phyloP scores from a whole-genome alignment of 2,113 vertebrate genomes.

The Tinamus guttatus region DNA sequence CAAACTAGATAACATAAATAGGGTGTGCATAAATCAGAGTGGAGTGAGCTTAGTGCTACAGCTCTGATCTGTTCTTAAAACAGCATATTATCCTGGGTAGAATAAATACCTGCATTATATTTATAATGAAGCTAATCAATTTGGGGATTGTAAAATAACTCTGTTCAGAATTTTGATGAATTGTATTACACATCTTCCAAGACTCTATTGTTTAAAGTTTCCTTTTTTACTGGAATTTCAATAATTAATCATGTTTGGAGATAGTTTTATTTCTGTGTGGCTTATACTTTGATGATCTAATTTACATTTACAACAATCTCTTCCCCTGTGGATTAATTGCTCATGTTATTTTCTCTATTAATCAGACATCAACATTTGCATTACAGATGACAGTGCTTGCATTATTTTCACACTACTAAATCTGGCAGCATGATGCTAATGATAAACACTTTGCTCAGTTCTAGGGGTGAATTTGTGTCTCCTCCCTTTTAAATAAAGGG shows the following conservation, averaged over 20 bases:
- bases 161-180: slow-evolving; percentile 36
- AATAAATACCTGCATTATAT: slow-evolving; percentile 21
- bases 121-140: slow-evolving; percentile 44
- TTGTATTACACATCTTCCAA: background rate
- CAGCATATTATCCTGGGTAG: background rate
- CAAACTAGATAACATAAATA: background rate
- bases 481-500: background rate
- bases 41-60: background rate
- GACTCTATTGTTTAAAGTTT: slow-evolving; percentile 28
- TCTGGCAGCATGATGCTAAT: background rate
- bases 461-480: background rate
- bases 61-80: background rate
- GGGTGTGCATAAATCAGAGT: background rate
- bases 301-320: slow-evolving; percentile 63
- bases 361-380: slow-evolving; percentile 63
- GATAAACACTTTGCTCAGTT: background rate
- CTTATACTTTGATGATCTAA: slow-evolving; percentile 67
- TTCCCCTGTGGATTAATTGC: slow-evolving; percentile 53
- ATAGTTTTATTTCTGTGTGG: slow-evolving; percentile 55
- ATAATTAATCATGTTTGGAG: slow-evolving; percentile 55
- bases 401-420: slow-evolving; percentile 43
- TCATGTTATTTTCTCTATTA: slow-evolving; percentile 67
- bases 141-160: slow-evolving; percentile 14
- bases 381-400: slow-evolving; percentile 47
- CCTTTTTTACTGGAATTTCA: slow-evolving; percentile 26